Evolutionary conservation across 2,888 invertebrate species (phyloP), one percentile per base, ranked within the genome.

Genomic region (Drosophila anomelani): DNA sequence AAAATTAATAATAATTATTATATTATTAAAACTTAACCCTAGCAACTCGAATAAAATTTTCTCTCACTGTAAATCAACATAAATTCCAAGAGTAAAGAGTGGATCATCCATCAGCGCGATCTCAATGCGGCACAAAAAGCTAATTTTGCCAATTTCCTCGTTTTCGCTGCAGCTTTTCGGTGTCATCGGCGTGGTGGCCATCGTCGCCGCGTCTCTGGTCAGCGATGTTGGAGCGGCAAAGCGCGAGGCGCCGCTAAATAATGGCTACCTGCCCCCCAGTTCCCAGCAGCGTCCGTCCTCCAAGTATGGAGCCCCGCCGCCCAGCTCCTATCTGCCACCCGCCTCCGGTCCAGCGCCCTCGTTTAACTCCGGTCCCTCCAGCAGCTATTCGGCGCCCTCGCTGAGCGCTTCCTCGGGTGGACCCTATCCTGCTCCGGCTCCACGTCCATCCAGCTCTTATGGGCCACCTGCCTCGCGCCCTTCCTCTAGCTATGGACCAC

Each of bases 241-340:
- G 67, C 92, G 92, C 81, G 92, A 92, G 85, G 90, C 92, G 47
- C 93, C 93, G 43, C 88, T 92, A 26, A 91, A 91, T 26, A 92
- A 85, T 49, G 82, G 75, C 36, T 92, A 92, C 56, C 51, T 88
- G 51, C 93, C 93, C 1, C 93, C 93, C 44, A 92, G 89, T 2
- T 56, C 71, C 13, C 93, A 93, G 60, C 93, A 93, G 29, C 46
- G 78, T 17, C 89, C 86, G 49, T 86, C 90, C 17, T 88, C 89
- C 17, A 91, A 81, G 64, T 93, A 92, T 62, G 92, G 92, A 26
- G 93, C 93, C 29, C 94, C 94, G 26, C 94, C 94, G 4, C 93
- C 94, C 1, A 94, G 93, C 26, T 93, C 93, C 6, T 95, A 95
- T 79, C 93, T 94, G 41, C 94, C 94, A 0, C 94, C 94, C 1